Conservation (phyloP, 2,113 vertebrate species). For the Danionella cerebrum region DNA sequence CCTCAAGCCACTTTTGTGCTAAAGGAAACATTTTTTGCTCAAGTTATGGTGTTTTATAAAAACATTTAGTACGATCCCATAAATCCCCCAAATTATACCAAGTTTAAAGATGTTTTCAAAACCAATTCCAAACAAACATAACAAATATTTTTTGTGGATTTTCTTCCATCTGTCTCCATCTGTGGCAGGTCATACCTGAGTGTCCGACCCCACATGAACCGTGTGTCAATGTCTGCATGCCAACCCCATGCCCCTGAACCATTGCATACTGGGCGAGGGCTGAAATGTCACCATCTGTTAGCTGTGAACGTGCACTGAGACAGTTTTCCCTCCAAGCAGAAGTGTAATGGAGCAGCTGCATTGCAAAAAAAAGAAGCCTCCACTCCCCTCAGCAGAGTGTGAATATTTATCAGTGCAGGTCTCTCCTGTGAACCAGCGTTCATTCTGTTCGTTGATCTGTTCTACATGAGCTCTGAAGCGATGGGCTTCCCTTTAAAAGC, state of each 20-base stretch:
- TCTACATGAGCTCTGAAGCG: constrained; percentile 20
- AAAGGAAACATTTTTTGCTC: too few species aligned
- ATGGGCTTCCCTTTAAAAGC: constrained; percentile 20
- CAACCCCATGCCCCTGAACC: constrained; percentile 24
- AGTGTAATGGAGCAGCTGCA: constrained; percentile 38
- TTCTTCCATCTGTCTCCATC: constrained; percentile 9
- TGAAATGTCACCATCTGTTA: constrained; percentile 52
- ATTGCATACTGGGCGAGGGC: constrained; percentile 22
- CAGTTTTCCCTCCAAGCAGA: constrained; percentile 24
- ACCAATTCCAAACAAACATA: too few species aligned
- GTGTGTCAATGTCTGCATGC: constrained; percentile 5
- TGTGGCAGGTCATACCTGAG: constrained; percentile 13
- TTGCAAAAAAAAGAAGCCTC: constrained; percentile 18
- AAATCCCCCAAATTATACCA: too few species aligned
- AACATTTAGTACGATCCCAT: too few species aligned
- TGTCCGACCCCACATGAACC: constrained; percentile 14
- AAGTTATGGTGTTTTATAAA: too few species aligned
- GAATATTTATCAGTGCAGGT: constrained; percentile 37
- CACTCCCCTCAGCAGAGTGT: constrained; percentile 37
- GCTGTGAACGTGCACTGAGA: constrained; percentile 23
- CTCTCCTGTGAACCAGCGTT: neutral
- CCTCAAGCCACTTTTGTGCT: too few species aligned
- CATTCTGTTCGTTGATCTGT: constrained; percentile 29
- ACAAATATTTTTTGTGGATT: too few species aligned
- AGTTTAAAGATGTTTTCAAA: too few species aligned